These are phyloP conservation scores for Lasioglossum albipes DNA, from an alignment of 1,140 invertebrate species.

Conservation along the genomic window DNA sequence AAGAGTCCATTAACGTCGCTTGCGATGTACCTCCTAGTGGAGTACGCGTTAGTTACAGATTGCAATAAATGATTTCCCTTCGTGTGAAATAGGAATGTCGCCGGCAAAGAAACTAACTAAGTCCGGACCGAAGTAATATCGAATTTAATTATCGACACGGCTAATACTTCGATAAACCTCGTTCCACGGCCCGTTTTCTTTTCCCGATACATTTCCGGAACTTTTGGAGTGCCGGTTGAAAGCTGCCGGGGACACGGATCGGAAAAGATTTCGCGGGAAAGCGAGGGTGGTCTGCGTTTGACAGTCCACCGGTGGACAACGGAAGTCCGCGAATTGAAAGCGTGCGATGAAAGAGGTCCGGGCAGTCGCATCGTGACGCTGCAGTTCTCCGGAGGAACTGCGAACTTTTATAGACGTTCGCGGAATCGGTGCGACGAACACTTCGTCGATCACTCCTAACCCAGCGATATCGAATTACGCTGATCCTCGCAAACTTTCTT, in stretches of 20 bases:
- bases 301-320: slow-evolving; percentile 57
- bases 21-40: no score
- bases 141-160: background rate
- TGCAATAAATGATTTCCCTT: no score
- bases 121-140: background rate
- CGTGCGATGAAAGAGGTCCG: slow-evolving; percentile 11
- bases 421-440: background rate
- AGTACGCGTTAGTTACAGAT: no score
- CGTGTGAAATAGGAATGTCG: background rate
- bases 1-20: no score
- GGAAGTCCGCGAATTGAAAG: slow-evolving; percentile 59
- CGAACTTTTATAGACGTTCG: slow-evolving; percentile 6
- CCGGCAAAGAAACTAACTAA: background rate
- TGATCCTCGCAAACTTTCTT: background rate
- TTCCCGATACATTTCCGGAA: slow-evolving; percentile 41
- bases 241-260: slow-evolving; percentile 27
- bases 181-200: slow-evolving; percentile 1
- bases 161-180: background rate
- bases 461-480: background rate
- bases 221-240: slow-evolving; percentile 28
- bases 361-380: background rate
- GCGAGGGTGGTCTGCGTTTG: slow-evolving; percentile 50
- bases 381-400: background rate
- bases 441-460: background rate
- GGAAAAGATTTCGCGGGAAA: slow-evolving; percentile 56